phyloP scores from a whole-genome alignment of 2,888 invertebrate genomes.

The Dryadula phaetusa region DNA sequence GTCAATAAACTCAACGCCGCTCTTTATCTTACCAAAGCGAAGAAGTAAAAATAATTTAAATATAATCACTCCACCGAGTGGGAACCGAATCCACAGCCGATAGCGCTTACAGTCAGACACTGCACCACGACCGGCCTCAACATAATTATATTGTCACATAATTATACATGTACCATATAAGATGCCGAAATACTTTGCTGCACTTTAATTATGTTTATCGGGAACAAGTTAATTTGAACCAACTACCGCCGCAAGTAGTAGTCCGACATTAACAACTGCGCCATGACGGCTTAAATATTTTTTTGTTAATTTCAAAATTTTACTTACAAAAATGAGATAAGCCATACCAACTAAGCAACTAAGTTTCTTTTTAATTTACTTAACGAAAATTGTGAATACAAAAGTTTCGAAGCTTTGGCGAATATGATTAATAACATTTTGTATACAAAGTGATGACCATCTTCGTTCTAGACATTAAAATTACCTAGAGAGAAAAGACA shows the following conservation, averaged over 20 bases:
- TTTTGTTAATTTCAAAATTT: neutral
- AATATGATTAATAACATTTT: slow-evolving; percentile 39
- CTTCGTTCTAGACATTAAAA: neutral
- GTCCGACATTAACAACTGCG: neutral
- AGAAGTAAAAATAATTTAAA: too few relatives aligned
- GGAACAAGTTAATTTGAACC: neutral
- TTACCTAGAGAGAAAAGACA: too few relatives aligned
- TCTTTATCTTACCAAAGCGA: too few relatives aligned
- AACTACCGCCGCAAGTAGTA: neutral
- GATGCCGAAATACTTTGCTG: too few relatives aligned
- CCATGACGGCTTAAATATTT: neutral
- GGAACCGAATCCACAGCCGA: too few relatives aligned
- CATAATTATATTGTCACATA: too few relatives aligned
- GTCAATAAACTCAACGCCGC: too few relatives aligned
- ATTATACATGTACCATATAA: too few relatives aligned
- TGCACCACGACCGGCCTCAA: too few relatives aligned
- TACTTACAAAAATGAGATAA: slow-evolving; percentile 8
- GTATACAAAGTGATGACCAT: neutral
- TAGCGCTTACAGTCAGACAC: too few relatives aligned
- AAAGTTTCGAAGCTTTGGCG: slow-evolving; percentile 38
- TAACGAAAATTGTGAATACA: slow-evolving; percentile 14
- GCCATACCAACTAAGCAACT: neutral
- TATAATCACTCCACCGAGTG: too few relatives aligned
- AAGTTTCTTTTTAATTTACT: slow-evolving; percentile 22
- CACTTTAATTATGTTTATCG: neutral